Base-by-base conservation (phyloP, 2,888 invertebrate species). In the Oxycera nigricornis region DNA sequence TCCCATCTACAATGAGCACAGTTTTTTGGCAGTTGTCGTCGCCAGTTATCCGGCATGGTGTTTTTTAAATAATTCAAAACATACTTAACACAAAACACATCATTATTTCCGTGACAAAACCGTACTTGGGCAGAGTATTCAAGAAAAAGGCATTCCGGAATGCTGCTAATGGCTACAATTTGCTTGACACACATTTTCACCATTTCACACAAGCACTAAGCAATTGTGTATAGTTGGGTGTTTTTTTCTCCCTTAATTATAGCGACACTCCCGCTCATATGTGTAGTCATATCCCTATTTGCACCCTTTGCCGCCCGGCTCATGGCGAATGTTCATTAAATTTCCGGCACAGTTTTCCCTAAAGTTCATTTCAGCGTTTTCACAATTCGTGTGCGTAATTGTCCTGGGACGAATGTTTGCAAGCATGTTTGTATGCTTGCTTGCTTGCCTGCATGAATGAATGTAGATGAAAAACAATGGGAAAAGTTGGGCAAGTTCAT, bases 131-230 rank as follows among this genome's bases (percentile, higher is more conserved):
- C n/a, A n/a, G n/a, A n/a, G n/a, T n/a, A n/a, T n/a, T n/a, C n/a
- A n/a, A n/a, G n/a, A n/a, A n/a, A n/a, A 46, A 46, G 3, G 17
- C 22, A 55, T 55, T 22, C 22, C 24, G 22, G 24, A 55, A 55
- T 24, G 52, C 20, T 55, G 24, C 52, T 55, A n/a, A 22, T 11
- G 3, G 24, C 24, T 7, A 55, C 52, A 24, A 55, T 55, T 55
- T 55, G 52, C 24, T 55, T 24, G 24, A 55, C 52, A 55, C 24
- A 22, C 52, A 55, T 55, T 55, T 55, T 22, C 52, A 55, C 52
- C 22, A 55, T 20, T 55, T 55, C 22, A n/a, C 24, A 46, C 46
- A 46, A 46, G 17, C 46, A 46, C 4, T 46, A 17, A 55, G 9
- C 52, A 55, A 55, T 24, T 17, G 2, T 24, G 24, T 22, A 24